phyloP scores from a whole-genome alignment of 2,113 vertebrate species.

The Oryzias javanicus region DNA sequence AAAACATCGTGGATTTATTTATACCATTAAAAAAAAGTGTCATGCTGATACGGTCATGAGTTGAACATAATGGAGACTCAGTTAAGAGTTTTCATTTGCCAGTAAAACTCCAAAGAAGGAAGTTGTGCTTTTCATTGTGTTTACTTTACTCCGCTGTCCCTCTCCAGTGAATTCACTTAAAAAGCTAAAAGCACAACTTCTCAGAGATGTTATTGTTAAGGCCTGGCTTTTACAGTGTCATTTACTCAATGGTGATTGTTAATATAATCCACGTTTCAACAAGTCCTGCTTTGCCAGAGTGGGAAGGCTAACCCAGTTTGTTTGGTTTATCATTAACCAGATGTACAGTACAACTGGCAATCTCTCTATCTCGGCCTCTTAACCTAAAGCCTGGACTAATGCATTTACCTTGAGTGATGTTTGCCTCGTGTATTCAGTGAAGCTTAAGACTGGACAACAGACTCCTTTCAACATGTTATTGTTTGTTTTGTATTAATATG shows the following conservation, averaged over 20 bases:
- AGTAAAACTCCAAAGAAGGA: constrained; percentile 55
- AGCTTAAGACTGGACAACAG: constrained; percentile 35
- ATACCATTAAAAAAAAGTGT: constrained; percentile 17
- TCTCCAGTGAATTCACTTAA: constrained; percentile 47
- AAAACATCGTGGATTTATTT: constrained; percentile 2
- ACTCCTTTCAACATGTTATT: constrained; percentile 32
- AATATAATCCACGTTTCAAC: constrained; percentile 75
- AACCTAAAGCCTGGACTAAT: constrained; percentile 49
- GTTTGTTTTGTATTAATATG: constrained; percentile 51
- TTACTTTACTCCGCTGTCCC: constrained; percentile 50
- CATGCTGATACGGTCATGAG: constrained; percentile 8
- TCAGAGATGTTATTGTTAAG: constrained; percentile 58
- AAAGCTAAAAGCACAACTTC: constrained; percentile 61
- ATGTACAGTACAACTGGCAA: constrained; percentile 56
- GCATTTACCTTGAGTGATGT: constrained; percentile 43
- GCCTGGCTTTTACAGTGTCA: constrained; percentile 52
- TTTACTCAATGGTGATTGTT: constrained; percentile 56
- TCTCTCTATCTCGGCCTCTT: constrained; percentile 47
- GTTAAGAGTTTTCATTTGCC: constrained; percentile 31
- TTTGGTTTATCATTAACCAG: constrained; percentile 73
- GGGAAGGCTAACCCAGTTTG: constrained; percentile 59
- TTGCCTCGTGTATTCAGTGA: constrained; percentile 51
- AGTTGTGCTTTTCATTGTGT: constrained; percentile 59
- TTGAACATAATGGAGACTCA: constrained; percentile 2
- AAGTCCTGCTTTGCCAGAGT: constrained; percentile 68